A percentile compares a stretch with the other conserved stretches of the same genome.
These are phyloP conservation scores for Phainopepla nitens DNA, from an alignment of 2,113 vertebrate genomes.

Conservation along the genomic window DNA sequence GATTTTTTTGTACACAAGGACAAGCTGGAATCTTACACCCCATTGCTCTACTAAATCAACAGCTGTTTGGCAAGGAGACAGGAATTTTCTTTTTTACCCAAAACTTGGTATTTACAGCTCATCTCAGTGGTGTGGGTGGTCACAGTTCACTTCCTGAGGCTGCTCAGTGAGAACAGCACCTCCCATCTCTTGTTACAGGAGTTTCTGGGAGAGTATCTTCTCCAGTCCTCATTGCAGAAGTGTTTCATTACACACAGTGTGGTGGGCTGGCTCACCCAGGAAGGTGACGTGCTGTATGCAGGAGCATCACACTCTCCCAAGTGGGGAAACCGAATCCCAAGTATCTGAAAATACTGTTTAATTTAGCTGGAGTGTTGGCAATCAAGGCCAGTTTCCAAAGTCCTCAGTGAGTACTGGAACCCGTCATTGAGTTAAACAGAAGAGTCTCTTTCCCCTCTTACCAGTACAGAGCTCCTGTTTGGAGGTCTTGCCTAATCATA, in stretches of 20 bases:
- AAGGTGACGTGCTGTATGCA: neutral
- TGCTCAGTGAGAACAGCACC: neutral
- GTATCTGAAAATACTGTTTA: neutral
- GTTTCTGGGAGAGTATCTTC: neutral
- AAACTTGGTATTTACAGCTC: neutral
- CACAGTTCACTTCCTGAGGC: neutral
- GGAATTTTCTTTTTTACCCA: neutral
- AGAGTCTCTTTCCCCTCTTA: neutral
- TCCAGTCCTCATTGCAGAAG: rapidly evolving
- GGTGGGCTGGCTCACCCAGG: neutral
- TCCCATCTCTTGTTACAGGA: neutral
- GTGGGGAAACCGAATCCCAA: neutral
- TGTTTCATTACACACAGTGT: neutral
- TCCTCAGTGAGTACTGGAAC: neutral
- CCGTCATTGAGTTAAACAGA: neutral
- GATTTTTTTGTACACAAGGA: neutral
- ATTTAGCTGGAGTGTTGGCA: neutral
- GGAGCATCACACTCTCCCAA: neutral
- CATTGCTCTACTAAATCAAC: neutral
- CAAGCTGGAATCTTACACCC: neutral
- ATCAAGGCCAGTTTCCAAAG: neutral
- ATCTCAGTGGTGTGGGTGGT: neutral
- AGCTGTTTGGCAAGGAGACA: constrained; percentile 10
- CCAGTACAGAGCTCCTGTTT: rapidly evolving
- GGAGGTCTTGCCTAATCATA: neutral